Evolutionary conservation across 37 sponge, comb jelly and placozoan species (phyloP).

Genomic region (Ianthella basta): DNA sequence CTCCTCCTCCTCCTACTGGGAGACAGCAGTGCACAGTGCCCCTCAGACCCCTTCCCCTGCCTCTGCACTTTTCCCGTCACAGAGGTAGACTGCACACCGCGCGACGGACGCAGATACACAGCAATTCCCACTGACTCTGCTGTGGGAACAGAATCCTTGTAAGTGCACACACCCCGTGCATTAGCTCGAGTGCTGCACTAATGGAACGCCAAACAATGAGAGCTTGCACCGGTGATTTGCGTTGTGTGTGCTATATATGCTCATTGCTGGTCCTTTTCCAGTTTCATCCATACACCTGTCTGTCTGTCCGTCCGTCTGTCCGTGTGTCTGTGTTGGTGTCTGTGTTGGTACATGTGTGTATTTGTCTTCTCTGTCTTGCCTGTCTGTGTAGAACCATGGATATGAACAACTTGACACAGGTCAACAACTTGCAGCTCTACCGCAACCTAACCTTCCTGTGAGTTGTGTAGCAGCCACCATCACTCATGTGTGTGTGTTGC

Average conservation of each 20-base stretch:
- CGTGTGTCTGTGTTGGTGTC: too few species aligned
- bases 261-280: too few species aligned
- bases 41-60: background rate
- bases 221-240: background rate
- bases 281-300: too few species aligned
- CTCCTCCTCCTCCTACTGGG: too few species aligned
- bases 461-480: background rate
- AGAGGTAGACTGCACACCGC: background rate
- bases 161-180: background rate
- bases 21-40: too few species aligned
- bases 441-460: conserved; percentile 23
- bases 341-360: too few species aligned
- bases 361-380: background rate
- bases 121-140: background rate
- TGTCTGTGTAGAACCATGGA: conserved; percentile 2
- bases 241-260: too few species aligned
- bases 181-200: background rate
- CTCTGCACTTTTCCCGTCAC: background rate
- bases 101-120: background rate
- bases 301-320: too few species aligned
- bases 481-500: background rate
- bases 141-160: background rate
- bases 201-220: too few species aligned
- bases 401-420: background rate
- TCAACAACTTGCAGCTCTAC: conserved; percentile 24